Conservation (phyloP, 2,113 vertebrate species). For the Pedionomus torquatus region DNA sequence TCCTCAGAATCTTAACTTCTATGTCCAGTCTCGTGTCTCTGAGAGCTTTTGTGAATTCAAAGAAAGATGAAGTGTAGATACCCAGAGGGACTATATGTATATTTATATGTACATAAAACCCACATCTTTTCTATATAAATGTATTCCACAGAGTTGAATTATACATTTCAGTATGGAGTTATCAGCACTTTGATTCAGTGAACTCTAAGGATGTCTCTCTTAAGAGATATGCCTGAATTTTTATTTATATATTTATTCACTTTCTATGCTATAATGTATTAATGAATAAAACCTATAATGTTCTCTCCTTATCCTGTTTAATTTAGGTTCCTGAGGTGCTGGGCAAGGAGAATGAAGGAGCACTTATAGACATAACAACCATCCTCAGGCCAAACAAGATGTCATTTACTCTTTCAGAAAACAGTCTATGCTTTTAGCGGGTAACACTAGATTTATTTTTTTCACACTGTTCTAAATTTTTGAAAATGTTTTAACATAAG, state of each 20-base stretch:
- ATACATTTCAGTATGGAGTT: not conserved
- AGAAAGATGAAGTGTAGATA: not conserved
- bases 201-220: not conserved
- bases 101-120: not conserved
- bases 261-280: not conserved
- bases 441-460: not conserved
- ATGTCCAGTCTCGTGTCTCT: not conserved
- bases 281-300: not conserved
- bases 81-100: not conserved
- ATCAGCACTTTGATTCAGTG: not conserved
- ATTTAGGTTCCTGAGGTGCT: not conserved
- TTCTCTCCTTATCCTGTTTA: not conserved
- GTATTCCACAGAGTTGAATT: not conserved
- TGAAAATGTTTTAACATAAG: not conserved
- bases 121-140: not conserved
- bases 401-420: not conserved
- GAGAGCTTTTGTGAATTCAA: not conserved
- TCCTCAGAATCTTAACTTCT: not conserved
- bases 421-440: not conserved
- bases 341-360: not conserved
- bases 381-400: rapidly evolving
- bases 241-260: not conserved
- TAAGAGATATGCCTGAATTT: not conserved
- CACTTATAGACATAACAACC: not conserved
- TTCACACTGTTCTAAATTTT: not conserved